Percentiles rank a stretch among this genome's conserved stretches.
phyloP scores from a whole-genome alignment of 2,888 invertebrate genomes.

The Drepanosiphum platanoidis region DNA sequence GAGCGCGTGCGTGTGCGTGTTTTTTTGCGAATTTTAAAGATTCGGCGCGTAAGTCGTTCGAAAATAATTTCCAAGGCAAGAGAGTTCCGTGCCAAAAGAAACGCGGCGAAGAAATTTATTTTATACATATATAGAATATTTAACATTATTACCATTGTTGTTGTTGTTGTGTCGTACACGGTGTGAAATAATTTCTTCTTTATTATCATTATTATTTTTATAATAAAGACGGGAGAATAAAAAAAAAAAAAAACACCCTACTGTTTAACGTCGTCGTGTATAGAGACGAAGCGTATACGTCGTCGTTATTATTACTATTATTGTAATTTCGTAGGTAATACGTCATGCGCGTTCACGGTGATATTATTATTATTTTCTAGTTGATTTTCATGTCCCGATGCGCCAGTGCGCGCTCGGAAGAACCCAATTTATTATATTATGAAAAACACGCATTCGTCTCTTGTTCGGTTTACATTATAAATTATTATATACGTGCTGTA shows the following conservation, averaged over 20 bases:
- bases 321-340: background rate
- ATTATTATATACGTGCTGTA: background rate
- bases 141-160: too few species aligned
- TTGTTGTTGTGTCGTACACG: too few species aligned
- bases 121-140: too few species aligned
- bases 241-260: too few species aligned
- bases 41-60: background rate
- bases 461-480: background rate
- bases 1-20: too few species aligned
- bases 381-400: conserved; percentile 15
- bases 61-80: background rate
- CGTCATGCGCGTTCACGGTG: background rate
- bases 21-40: background rate
- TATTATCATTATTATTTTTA: background rate
- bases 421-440: conserved; percentile 26
- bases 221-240: too few species aligned
- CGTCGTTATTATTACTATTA: too few species aligned
- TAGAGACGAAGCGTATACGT: too few species aligned
- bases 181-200: background rate
- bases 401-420: background rate
- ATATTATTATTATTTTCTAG: conserved; percentile 4
- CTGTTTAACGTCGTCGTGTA: too few species aligned
- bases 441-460: conserved; percentile 21
- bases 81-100: too few species aligned
- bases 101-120: too few species aligned